Evolutionary conservation across 2,113 vertebrate genomes (phyloP).

Genomic region (Tragulus kanchil): DNA sequence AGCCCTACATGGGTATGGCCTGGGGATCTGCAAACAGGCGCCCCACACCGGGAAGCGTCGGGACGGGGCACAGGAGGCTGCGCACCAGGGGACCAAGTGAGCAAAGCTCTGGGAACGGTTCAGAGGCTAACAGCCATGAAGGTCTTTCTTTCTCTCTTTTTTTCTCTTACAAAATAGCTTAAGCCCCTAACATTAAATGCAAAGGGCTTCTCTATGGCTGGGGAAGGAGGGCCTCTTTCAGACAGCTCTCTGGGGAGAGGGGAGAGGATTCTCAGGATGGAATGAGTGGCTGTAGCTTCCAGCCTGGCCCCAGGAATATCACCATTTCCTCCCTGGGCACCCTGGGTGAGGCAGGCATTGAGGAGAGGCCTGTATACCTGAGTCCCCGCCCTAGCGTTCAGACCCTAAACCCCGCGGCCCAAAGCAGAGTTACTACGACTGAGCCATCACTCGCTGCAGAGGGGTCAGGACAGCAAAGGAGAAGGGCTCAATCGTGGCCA

Average conservation of each 20-base stretch:
- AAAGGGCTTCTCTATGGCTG: not conserved
- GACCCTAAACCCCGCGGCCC: not conserved
- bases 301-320: not conserved
- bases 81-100: accelerated
- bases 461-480: not conserved
- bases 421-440: not conserved
- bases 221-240: not conserved
- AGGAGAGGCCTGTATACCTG: not conserved
- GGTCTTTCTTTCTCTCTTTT: no score
- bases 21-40: not conserved
- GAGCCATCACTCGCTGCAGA: not conserved
- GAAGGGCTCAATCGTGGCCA: not conserved
- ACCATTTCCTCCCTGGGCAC: not conserved
- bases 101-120: not conserved
- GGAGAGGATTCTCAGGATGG: not conserved
- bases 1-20: accelerated
- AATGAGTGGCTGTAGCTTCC: not conserved
- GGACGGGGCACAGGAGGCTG: no score
- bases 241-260: not conserved
- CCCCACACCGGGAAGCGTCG: not conserved
- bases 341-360: not conserved
- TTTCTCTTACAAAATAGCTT: not conserved
- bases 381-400: not conserved
- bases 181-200: not conserved
- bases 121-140: not conserved